Conservation (phyloP, 2,113 vertebrate species). For the Phycodurus eques region DNA sequence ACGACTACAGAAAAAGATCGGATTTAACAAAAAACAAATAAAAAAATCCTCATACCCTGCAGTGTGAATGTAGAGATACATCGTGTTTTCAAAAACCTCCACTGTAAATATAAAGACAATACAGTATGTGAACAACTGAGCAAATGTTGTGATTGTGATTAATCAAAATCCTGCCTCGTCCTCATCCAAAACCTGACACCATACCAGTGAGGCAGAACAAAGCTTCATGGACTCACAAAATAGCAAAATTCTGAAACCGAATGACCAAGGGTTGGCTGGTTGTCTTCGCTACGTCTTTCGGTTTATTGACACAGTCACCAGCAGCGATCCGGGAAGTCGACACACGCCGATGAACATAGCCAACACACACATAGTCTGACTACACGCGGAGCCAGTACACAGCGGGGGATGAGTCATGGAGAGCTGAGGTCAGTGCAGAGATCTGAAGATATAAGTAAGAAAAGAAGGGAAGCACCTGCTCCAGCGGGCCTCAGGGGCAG, state of each 20-base stretch:
- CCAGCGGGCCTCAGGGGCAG: background rate
- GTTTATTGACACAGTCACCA: slow-evolving; percentile 56
- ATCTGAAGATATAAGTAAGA: slow-evolving; percentile 38
- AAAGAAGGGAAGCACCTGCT: slow-evolving; percentile 66
- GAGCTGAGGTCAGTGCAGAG: slow-evolving; percentile 60
- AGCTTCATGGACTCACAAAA: slow-evolving; percentile 12
- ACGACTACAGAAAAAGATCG: too few species aligned
- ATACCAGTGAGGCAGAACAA: slow-evolving; percentile 8
- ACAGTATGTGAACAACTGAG: too few species aligned
- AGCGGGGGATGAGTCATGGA: slow-evolving; percentile 52
- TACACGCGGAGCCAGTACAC: slow-evolving; percentile 19
- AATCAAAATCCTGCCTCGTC: background rate
- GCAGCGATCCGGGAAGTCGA: slow-evolving; percentile 50
- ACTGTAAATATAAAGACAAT: too few species aligned
- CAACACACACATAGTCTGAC: slow-evolving; percentile 35
- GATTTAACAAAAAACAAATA: too few species aligned
- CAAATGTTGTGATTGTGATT: background rate
- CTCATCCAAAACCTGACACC: background rate
- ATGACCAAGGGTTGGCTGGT: slow-evolving; percentile 21
- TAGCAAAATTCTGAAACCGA: slow-evolving; percentile 5
- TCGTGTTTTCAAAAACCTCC: too few species aligned
- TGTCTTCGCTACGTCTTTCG: slow-evolving; percentile 27
- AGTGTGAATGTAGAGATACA: too few species aligned
- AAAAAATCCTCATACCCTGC: too few species aligned
- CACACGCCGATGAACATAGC: slow-evolving; percentile 36